These are phyloP conservation scores for Gouania willdenowi DNA, from an alignment of 2,797 vertebrate species.

Conservation along the genomic window DNA sequence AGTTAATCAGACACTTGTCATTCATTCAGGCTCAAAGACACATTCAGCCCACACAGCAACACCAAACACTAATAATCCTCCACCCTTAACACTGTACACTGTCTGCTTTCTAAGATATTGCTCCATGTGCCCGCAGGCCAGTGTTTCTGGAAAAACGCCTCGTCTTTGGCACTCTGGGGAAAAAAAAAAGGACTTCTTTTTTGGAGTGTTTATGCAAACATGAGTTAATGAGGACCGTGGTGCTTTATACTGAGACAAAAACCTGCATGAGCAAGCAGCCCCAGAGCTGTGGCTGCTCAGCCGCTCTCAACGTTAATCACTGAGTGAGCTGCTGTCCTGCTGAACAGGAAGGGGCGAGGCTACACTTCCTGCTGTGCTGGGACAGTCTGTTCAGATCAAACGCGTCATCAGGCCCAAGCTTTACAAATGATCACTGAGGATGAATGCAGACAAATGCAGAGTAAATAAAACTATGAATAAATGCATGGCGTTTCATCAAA, in stretches of 20 bases:
- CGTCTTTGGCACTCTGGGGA: slow-evolving; percentile 27
- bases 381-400: too few species aligned
- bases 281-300: slow-evolving; percentile 17
- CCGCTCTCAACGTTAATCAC: slow-evolving; percentile 32
- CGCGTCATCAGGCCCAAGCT: too few species aligned
- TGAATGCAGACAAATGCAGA: too few species aligned
- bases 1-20: slow-evolving; percentile 33
- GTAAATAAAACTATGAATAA: too few species aligned
- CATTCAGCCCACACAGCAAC: too few species aligned
- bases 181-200: slow-evolving; percentile 32
- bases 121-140: slow-evolving; percentile 42
- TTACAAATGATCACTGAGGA: too few species aligned
- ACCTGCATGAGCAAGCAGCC: slow-evolving; percentile 18
- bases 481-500: too few species aligned
- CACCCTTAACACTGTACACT: slow-evolving; percentile 43
- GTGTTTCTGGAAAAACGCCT: slow-evolving; percentile 20
- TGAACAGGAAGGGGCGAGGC: neutral
- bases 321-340: neutral
- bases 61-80: slow-evolving; percentile 35
- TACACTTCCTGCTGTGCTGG: slow-evolving; percentile 40
- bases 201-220: slow-evolving; percentile 31
- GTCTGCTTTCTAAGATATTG: slow-evolving; percentile 33
- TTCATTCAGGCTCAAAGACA: slow-evolving; percentile 38
- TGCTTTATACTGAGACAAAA: slow-evolving; percentile 34
- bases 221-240: slow-evolving; percentile 40